Conservation (phyloP, 53 echinoderm and acorn worm species). For the Glandiceps talaboti region DNA sequence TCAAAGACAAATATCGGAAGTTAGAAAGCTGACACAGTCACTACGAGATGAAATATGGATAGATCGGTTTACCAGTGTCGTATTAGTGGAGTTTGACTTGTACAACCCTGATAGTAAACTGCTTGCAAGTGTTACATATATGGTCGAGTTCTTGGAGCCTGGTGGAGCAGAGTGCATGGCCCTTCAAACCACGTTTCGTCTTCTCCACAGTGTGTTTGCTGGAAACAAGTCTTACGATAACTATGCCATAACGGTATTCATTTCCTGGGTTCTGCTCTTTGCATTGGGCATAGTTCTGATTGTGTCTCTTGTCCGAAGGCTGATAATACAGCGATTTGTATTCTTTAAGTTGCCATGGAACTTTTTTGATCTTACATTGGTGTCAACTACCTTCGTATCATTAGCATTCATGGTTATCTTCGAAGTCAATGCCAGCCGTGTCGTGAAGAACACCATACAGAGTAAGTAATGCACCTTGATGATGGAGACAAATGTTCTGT, state of each 20-base stretch:
- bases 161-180: neutral
- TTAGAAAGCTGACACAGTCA: neutral
- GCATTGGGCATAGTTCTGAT: neutral
- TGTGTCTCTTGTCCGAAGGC: neutral
- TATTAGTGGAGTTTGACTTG: slow-evolving; percentile 2
- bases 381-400: neutral
- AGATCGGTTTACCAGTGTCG: slow-evolving; percentile 2
- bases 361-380: neutral
- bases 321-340: neutral
- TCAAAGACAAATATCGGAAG: neutral
- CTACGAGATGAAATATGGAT: neutral
- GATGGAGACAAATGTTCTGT: too few species aligned
- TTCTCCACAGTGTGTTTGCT: neutral
- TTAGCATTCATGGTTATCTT: neutral
- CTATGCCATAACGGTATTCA: neutral
- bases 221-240: neutral
- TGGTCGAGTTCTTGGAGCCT: neutral
- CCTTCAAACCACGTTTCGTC: neutral
- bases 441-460: too few species aligned
- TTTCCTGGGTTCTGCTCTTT: neutral
- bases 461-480: too few species aligned
- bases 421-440: too few species aligned
- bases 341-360: neutral
- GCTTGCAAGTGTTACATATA: neutral
- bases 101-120: slow-evolving; percentile 2